Base-by-base conservation (phyloP, 2,888 invertebrate genomes). In the Tachystola acroxantha region DNA sequence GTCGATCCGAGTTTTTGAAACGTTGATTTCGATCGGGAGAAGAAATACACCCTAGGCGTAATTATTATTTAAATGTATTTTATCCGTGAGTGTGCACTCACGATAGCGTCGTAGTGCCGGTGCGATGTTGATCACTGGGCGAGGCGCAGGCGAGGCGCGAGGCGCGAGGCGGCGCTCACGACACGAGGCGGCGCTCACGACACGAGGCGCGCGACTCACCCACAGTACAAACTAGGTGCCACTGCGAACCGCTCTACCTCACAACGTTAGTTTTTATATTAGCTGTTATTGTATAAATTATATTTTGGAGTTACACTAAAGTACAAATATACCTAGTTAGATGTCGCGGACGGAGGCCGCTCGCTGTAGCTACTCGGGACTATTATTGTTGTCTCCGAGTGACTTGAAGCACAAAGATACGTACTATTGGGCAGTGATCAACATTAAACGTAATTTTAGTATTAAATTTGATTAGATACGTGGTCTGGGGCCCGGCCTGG, bases 341-440 rank as follows among this genome's bases (percentile, higher is more conserved):
- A 59, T 50, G 64, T 61, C 58, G 67, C 59, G 77, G 79, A 73
- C 75, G 77, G 77, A 70, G 74, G 54, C 74, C 73, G 76, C 72
- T 69, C 66, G 16, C 16, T 13, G 28, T n/a, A n/a, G 68, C 70
- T 65, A 72, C 71, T 74, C 66, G 65, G 60, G 65, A 68, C 72
- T 78, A 72, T 74, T 73, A 71, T 79, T 78, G 82, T 84, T 82
- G 82, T 77, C 75, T 76, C 74, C 75, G 77, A 76, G 76, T 74
- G 82, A 82, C 75, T 75, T 67, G 71, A 71, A 80, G 85, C 85
- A 84, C 84, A 85, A 85, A 85, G 70, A 85, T 85, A 85, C 85
- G 84, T 85, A 86, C 84, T 78, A 79, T 77, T 82, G 84, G 85
- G 85, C 85, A 85, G 85, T 86, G 85, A 86, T 86, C 85, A 86